A percentile compares a stretch with the other conserved stretches of the same genome.
Evolutionary conservation across 2,113 vertebrate species (phyloP).

Genomic region (Orthonyx spaldingii): DNA sequence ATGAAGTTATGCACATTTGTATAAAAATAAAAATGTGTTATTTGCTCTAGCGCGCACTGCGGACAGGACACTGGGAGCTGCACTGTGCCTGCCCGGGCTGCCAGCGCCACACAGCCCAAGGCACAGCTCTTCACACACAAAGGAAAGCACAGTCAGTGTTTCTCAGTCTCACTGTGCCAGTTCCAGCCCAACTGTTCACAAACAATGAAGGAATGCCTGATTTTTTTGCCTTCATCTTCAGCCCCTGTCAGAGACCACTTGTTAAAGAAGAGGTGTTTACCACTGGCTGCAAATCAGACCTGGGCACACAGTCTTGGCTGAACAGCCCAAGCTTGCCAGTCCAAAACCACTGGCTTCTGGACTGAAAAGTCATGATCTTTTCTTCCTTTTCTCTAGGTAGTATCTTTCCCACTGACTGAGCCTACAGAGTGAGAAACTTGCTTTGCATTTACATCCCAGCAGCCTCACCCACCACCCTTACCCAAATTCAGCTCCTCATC

Average conservation of each 20-base stretch:
- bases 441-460: background rate
- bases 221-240: background rate
- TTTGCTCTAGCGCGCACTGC: background rate
- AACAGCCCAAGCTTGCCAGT: background rate
- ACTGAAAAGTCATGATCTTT: background rate
- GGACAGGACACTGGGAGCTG: background rate
- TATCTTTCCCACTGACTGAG: background rate
- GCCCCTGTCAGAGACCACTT: background rate
- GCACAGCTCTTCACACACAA: background rate
- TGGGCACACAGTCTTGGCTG: background rate
- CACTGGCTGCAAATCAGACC: background rate
- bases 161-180: background rate
- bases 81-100: background rate
- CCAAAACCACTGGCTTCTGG: background rate
- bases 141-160: background rate
- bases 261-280: background rate
- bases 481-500: background rate
- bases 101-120: background rate
- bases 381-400: background rate
- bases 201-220: background rate
- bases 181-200: background rate
- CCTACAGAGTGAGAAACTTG: background rate
- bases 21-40: constrained; percentile 63
- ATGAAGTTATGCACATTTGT: constrained; percentile 63
- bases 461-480: background rate